Base-by-base conservation (phyloP, 2,113 vertebrate genomes). In the Tupaia chinensis region DNA sequence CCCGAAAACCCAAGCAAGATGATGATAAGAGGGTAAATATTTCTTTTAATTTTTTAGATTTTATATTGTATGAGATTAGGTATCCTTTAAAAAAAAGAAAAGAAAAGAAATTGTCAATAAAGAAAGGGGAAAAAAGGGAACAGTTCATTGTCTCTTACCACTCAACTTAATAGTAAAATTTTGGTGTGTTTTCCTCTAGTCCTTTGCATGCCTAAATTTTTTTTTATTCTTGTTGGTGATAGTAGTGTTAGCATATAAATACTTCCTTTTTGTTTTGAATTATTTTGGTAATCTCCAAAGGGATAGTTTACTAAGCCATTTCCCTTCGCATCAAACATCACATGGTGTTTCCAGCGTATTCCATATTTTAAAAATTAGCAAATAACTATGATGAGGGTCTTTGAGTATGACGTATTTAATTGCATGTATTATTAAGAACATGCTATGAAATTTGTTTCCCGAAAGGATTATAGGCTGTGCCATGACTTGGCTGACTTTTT, bases 21-120 rank as follows among this genome's bases (percentile, higher is more conserved):
- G 99, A 99, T 82, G 99, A 99, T 86, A 99, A 99, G 97, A 98
- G 98, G 99, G 99, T 99, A 98, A 77, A 32, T 73, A 9, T 4
- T 80, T 53, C 68, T 79, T 81, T 74, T 20, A 27, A 8, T 29
- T 84, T 32, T 27, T 74, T 32, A n/a, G 1, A 12, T 23, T 34
- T 83, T 44, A 4, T 27, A 29, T 65, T 72, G 15, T 19, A 1
- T 16, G 12, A 89, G 25, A 72, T 58, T 80, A 76, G 22, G 19
- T 20, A 44, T 70, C 27, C 58, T 53, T 22, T 17, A 65, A 61
- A n/a, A 89, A 86, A 44, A 81, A 44, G 44, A 44, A 44, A 81
- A 44, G 3, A 44, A 44, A 44, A 44, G 44, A 73, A 76, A 11
- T 6, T 27, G 23, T 12, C 16, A 87, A 61, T 88, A 61, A 22